Conservation (phyloP, 1,140 invertebrate genomes). For the Theocolax elegans region DNA sequence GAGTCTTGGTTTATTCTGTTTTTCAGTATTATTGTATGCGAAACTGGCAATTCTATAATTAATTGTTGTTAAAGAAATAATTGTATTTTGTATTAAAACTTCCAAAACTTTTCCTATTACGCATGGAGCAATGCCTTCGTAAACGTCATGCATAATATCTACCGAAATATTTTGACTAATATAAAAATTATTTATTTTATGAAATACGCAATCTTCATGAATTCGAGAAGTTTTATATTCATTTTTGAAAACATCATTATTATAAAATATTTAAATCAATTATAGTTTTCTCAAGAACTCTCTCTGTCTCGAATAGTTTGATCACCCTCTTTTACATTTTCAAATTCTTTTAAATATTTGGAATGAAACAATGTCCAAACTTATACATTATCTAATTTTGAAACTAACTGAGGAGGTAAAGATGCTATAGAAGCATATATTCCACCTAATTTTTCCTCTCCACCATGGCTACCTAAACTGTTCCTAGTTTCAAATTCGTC, state of each 20-base stretch:
- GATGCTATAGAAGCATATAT: conserved; percentile 31
- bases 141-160: no score
- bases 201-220: no score
- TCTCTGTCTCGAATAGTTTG: conserved; percentile 12
- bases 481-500: conserved; percentile 45
- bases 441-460: conserved; percentile 45
- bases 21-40: no score
- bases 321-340: neutral
- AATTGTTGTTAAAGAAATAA: neutral
- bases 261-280: neutral
- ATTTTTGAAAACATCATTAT: neutral
- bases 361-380: conserved; percentile 34
- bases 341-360: conserved; percentile 35
- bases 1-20: no score
- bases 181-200: no score
- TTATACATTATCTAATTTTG: conserved; percentile 25
- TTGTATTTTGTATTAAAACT: neutral
- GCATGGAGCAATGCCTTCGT: neutral
- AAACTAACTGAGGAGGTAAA: conserved; percentile 16
- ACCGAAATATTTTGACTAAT: no score
- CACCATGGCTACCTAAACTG: conserved; percentile 35
- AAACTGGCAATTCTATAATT: neutral
- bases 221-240: neutral
- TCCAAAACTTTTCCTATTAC: neutral
- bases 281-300: no score